phyloP scores from a whole-genome alignment of 2,797 vertebrate genomes.

The Esox lucius region DNA sequence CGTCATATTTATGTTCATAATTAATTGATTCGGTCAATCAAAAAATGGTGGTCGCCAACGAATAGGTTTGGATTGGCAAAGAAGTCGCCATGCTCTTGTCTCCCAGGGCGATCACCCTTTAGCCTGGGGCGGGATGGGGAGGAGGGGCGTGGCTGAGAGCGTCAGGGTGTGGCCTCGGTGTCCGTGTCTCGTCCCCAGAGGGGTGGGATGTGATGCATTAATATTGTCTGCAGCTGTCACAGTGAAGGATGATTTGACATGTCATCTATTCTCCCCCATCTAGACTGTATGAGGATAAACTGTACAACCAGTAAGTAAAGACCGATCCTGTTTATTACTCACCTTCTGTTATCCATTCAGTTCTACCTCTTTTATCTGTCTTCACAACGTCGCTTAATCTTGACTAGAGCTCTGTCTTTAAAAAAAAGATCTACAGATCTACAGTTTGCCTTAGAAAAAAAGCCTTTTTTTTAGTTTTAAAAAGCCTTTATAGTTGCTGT shows the following conservation, averaged over 20 bases:
- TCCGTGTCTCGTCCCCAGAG: constrained; percentile 93
- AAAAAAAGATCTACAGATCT: background rate
- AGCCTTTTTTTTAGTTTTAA: too few species aligned
- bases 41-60: background rate
- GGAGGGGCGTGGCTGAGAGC: constrained; percentile 55
- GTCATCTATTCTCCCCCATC: constrained; percentile 99
- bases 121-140: constrained; percentile 32
- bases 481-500: background rate
- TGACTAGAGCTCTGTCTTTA: background rate
- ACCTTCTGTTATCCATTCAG: constrained; percentile 7
- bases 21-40: too few species aligned
- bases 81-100: background rate
- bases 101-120: constrained; percentile 27
- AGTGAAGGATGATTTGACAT: constrained; percentile 99
- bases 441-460: background rate
- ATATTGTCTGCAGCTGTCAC: constrained; percentile 99
- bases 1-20: too few species aligned
- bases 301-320: constrained; percentile 99
- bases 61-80: background rate
- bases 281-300: constrained; percentile 99
- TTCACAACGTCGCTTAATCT: background rate
- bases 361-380: constrained; percentile 2
- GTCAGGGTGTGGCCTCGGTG: constrained; percentile 72
- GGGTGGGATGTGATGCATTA: constrained; percentile 92
- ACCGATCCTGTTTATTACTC: constrained; percentile 87